Base-by-base conservation (phyloP, 2,888 invertebrate genomes). In the Machimus rusticus region DNA sequence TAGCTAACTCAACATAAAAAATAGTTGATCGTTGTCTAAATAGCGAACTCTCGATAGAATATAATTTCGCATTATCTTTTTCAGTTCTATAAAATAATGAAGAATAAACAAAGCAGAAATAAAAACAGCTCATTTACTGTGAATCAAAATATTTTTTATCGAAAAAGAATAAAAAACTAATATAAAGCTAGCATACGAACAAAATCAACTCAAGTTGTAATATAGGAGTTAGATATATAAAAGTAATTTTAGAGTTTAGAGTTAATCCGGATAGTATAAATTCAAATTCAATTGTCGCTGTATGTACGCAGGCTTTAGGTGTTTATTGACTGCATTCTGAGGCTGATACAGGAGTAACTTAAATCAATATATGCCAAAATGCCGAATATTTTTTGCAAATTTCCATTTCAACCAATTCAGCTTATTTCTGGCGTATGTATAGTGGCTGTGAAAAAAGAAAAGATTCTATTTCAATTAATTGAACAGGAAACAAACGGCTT, bases 91-190 rank as follows among this genome's bases (percentile, higher is more conserved):
- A 77, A 74, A 81, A 81, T 57, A 84, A 43, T 39, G 57, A 81
- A 43, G 23, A 74, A 82, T 82, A 86, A 86, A 66, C 78, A 87
- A 87, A 86, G 31, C 55, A 39, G 86, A 87, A 82, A 55, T 74
- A 88, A 87, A 46, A 37, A 79, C 87, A 88, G 87, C 87, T 87
- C 87, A 88, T 88, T 88, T 88, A 88, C 87, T 88, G 88, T 88
- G 87, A 88, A 87, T 87, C 85, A 86, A 88, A 46, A 88, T 84
- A 84, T 87, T 86, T 86, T 87, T 87, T 82, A 88, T 82, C 57
- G 85, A 66, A 28, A 76, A 87, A 82, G 46, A 46, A 46, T 66
- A 82, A 82, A 55, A 55, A 66, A 66, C 28, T 66, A 66, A 82
- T 82, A 82, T n/a, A 82, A 57, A 82, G 31, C 14, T 82, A 76